Evolutionary conservation across 2,888 invertebrate genomes (phyloP).

Genomic region (Pseudococcus longispinus): DNA sequence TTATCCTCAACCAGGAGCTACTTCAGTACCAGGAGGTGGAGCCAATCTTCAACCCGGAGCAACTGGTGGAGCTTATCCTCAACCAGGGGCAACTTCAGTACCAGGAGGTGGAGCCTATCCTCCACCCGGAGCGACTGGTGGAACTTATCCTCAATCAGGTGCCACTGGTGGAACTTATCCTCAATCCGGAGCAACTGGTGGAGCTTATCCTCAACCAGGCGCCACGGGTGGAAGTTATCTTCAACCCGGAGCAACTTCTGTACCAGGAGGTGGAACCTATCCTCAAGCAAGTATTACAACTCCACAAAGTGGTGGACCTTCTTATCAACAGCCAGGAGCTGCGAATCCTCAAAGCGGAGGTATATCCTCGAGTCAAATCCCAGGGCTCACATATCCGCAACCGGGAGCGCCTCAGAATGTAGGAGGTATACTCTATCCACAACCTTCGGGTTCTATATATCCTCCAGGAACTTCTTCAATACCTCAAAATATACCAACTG

Average conservation of each 20-base stretch:
- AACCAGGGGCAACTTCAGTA: not conserved
- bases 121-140: too few species aligned
- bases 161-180: too few species aligned
- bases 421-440: not conserved
- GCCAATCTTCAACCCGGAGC: not conserved
- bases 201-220: not conserved
- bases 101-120: not conserved
- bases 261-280: not conserved
- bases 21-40: not conserved
- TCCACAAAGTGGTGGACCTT: too few species aligned
- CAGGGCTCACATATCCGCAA: not conserved
- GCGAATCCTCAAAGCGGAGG: slow-evolving; percentile 15
- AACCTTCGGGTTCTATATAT: too few species aligned
- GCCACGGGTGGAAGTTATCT: not conserved
- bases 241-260: not conserved
- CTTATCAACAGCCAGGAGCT: too few species aligned
- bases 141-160: not conserved
- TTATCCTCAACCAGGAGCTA: too few species aligned
- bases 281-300: too few species aligned
- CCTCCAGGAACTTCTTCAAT: not conserved
- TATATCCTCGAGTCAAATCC: not conserved
- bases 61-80: not conserved
- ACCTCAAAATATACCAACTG: not conserved
- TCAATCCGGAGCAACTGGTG: not conserved
- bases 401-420: not conserved